These are phyloP conservation scores for Varroa destructor DNA, from an alignment of 1,140 invertebrate genomes.

Conservation along the genomic window DNA sequence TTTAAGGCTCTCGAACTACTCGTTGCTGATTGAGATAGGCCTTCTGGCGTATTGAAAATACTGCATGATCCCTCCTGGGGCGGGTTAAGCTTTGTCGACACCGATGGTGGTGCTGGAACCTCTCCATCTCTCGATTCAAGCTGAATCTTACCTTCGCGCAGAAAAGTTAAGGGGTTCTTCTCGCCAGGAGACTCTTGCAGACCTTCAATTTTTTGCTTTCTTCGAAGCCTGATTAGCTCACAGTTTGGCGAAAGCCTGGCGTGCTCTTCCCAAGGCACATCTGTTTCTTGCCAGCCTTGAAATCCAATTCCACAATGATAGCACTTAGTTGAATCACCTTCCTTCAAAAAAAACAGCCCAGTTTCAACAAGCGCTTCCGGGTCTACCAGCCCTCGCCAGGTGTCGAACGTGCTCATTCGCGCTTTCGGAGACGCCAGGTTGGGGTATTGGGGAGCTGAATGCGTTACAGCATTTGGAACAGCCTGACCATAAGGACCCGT, in stretches of 20 bases:
- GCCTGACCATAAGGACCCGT: background rate
- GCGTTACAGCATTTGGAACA: background rate
- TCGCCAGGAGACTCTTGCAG: conserved; percentile 36
- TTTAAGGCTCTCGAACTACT: background rate
- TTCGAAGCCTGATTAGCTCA: conserved; percentile 54
- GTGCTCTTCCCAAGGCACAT: conserved; percentile 73
- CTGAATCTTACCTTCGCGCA: background rate
- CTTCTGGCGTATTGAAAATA: background rate
- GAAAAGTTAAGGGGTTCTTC: background rate
- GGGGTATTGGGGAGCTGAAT: conserved; percentile 5
- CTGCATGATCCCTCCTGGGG: background rate
- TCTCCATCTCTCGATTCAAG: background rate
- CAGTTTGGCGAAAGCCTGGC: conserved; percentile 67
- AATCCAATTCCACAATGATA: conserved; percentile 69
- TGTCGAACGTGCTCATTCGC: background rate
- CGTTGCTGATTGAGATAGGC: background rate
- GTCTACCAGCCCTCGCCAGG: background rate
- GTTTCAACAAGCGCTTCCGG: background rate
- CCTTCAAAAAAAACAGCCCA: background rate
- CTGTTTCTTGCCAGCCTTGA: conserved; percentile 66
- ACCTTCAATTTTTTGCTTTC: conserved; percentile 38
- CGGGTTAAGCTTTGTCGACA: background rate
- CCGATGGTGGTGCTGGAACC: background rate
- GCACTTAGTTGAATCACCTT: conserved; percentile 45
- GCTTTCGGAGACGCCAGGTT: conserved; percentile 8